Conservation (phyloP, 2,797 vertebrate species). For the Sparidentex hasta region DNA sequence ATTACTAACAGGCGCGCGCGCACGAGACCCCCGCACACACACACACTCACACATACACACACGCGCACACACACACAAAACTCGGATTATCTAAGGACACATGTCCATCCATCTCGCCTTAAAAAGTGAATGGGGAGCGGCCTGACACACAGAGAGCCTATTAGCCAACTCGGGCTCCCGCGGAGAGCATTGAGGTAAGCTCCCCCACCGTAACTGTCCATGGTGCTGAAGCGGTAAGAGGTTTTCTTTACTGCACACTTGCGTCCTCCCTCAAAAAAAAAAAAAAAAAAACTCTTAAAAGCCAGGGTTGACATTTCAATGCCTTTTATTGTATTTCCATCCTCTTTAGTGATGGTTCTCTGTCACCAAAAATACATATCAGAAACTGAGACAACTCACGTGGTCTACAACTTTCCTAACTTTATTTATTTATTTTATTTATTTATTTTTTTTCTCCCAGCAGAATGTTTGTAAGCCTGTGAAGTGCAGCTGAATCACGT, state of each 20-base stretch:
- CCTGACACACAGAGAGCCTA: conserved; percentile 74
- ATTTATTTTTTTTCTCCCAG: conserved; percentile 32
- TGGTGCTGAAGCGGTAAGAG: conserved; percentile 86
- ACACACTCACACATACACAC: conserved; percentile 11
- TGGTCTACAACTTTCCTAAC: conserved; percentile 53
- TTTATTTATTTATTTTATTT: too few species aligned
- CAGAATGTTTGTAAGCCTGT: conserved; percentile 39
- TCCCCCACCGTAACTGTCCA: conserved; percentile 83
- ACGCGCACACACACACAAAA: conserved; percentile 29
- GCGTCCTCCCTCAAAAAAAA: conserved; percentile 71
- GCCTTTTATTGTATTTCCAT: conserved; percentile 81
- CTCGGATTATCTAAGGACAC: conserved; percentile 74
- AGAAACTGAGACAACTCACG: conserved; percentile 49
- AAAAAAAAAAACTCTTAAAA: conserved; percentile 78
- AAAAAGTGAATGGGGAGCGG: conserved; percentile 66
- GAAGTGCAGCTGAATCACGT: conserved; percentile 15
- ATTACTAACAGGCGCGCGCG: neutral
- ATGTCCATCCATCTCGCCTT: conserved; percentile 69
- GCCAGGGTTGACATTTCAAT: conserved; percentile 83
- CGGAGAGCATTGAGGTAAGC: conserved; percentile 75
- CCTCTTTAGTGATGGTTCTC: conserved; percentile 79
- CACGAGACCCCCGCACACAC: neutral
- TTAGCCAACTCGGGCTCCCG: conserved; percentile 70
- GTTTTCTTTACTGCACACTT: conserved; percentile 79
- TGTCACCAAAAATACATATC: conserved; percentile 39